Conservation (phyloP, 2,888 invertebrate genomes). For the Oscheius sp. region DNA sequence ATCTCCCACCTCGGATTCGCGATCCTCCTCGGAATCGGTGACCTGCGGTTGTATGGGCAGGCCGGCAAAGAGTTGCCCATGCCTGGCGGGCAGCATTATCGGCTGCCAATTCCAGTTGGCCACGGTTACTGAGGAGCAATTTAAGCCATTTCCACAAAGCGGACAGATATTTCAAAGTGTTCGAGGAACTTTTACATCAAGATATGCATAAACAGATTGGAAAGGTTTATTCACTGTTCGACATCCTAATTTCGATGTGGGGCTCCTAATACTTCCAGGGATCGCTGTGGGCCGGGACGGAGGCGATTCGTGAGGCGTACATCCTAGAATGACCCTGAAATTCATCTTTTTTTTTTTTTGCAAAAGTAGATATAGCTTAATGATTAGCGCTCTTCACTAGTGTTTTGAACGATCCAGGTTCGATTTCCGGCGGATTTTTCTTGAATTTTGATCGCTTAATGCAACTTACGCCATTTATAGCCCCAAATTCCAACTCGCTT, state of each 20-base stretch:
- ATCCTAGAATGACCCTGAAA: slow-evolving; percentile 61
- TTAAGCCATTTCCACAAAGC: not conserved
- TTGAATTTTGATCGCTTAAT: too few species aligned
- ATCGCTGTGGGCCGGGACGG: slow-evolving; percentile 54
- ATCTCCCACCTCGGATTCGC: not conserved
- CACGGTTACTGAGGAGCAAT: not conserved
- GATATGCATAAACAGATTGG: not conserved
- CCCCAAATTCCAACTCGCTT: too few species aligned
- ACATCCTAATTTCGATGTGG: slow-evolving; percentile 7
- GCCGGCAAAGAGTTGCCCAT: not conserved
- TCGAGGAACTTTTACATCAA: too few species aligned
- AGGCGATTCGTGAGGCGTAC: slow-evolving; percentile 55
- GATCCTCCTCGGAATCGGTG: not conserved
- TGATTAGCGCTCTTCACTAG: too few species aligned
- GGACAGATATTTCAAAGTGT: not conserved
- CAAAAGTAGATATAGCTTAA: too few species aligned
- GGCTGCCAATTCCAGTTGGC: slow-evolving; percentile 9
- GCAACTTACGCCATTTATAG: too few species aligned
- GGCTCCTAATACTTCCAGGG: slow-evolving; percentile 58
- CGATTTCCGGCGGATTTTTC: too few species aligned
- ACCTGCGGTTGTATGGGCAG: not conserved
- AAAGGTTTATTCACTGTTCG: slow-evolving; percentile 11
- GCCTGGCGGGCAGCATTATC: slow-evolving; percentile 9
- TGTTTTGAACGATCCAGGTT: too few species aligned
- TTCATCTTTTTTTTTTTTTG: not conserved